A percentile compares a stretch with the other conserved stretches of the same genome.
Evolutionary conservation across 2,888 invertebrate species (phyloP).

Genomic region (Sylvicola fuscatus): DNA sequence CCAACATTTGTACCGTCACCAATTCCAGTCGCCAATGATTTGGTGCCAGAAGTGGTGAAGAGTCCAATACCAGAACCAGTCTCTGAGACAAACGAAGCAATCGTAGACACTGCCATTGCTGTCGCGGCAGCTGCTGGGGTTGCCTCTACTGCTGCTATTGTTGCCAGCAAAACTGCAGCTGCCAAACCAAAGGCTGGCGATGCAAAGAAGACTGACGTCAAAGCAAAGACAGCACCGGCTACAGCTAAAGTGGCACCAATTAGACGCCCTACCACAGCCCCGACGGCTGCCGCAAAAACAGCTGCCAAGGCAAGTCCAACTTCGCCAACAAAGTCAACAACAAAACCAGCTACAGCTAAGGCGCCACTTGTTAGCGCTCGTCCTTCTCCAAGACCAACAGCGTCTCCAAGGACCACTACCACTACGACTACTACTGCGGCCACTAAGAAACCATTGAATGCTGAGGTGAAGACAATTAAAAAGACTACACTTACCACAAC

Average conservation of each 20-base stretch:
- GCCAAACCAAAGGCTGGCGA: not conserved
- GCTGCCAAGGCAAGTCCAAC: not conserved
- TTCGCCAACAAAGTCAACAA: conserved; percentile 3
- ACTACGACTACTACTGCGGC: not conserved
- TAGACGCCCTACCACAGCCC: conserved; percentile 1
- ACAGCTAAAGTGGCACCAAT: conserved; percentile 1
- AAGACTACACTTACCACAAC: not conserved
- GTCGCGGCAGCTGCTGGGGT: not conserved
- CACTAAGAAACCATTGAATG: not conserved
- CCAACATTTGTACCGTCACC: no score
- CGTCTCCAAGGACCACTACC: not conserved
- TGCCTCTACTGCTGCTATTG: conserved; percentile 2
- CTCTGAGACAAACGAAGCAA: not conserved
- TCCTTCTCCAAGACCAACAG: not conserved
- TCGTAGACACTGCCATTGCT: not conserved
- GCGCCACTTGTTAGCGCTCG: conserved; percentile 3
- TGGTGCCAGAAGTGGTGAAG: not conserved
- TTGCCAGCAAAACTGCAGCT: not conserved
- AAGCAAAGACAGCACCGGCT: conserved; percentile 7
- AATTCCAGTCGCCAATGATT: no score
- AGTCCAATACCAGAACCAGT: not conserved
- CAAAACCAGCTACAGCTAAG: conserved; percentile 2
- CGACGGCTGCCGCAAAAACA: not conserved
- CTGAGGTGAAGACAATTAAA: not conserved
- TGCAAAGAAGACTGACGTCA: not conserved